These are phyloP conservation scores for Zoanthus sansibaricus DNA, from an alignment of 92 coral and sea anemone species.

Conservation along the genomic window DNA sequence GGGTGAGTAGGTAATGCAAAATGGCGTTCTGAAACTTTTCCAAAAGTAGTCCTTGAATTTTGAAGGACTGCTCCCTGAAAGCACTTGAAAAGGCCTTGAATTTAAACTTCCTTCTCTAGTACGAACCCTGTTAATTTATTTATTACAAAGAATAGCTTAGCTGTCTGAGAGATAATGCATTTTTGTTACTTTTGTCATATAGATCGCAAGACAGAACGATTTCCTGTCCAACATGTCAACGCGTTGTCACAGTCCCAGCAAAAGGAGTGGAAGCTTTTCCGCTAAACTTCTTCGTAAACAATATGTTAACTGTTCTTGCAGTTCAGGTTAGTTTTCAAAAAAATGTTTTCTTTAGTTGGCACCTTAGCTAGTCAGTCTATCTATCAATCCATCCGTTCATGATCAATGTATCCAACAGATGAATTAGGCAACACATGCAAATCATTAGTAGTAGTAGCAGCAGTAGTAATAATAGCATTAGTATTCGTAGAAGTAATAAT, in stretches of 20 bases:
- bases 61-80: too few relatives aligned
- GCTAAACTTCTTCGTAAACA: conserved; percentile 87
- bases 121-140: too few relatives aligned
- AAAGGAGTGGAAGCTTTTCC: conserved; percentile 93
- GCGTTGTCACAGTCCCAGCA: conserved; percentile 80
- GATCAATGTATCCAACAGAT: too few relatives aligned
- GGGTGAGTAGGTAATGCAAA: too few relatives aligned
- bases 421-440: neutral
- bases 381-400: neutral
- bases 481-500: neutral
- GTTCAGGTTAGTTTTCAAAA: conserved; percentile 51
- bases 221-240: conserved; percentile 80
- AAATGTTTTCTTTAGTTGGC: neutral
- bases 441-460: neutral
- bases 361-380: neutral
- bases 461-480: neutral
- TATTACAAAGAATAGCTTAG: too few relatives aligned
- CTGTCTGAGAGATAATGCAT: neutral
- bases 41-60: too few relatives aligned
- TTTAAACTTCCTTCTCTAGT: too few relatives aligned
- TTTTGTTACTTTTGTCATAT: neutral
- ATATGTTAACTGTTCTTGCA: conserved; percentile 89
- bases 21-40: too few relatives aligned
- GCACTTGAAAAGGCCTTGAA: too few relatives aligned
- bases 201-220: conserved; percentile 89